These are phyloP conservation scores for Hydrozoanthus gracilis DNA, from an alignment of 92 coral and sea anemone genomes.

Conservation along the genomic window DNA sequence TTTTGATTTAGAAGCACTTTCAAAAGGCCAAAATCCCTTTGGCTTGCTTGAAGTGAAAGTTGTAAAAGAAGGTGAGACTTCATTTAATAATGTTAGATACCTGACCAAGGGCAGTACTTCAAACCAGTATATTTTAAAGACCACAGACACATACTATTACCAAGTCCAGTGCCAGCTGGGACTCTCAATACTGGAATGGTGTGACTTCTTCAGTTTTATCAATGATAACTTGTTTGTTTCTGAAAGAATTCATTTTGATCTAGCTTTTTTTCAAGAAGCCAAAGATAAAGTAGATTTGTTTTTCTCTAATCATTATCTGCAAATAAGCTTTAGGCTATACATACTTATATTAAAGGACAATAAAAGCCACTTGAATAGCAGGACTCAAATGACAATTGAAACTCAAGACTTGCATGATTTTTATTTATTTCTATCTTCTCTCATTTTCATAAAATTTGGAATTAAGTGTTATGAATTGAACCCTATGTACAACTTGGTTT, in stretches of 20 bases:
- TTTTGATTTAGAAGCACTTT: conserved; percentile 46
- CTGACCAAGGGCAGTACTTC: conserved; percentile 34
- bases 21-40: conserved; percentile 40
- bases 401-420: background rate
- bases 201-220: too few relatives aligned
- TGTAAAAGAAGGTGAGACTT: conserved; percentile 56
- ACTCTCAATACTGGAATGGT: conserved; percentile 35
- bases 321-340: too few relatives aligned
- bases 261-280: too few relatives aligned
- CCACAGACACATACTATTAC: conserved; percentile 33
- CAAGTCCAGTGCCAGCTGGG: conserved; percentile 68
- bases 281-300: too few relatives aligned
- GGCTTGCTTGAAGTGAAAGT: conserved; percentile 56
- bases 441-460: background rate
- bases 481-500: background rate
- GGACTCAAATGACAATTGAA: background rate
- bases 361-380: background rate
- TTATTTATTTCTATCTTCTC: background rate
- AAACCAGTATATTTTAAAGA: conserved; percentile 33
- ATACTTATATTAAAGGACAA: background rate
- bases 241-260: too few relatives aligned
- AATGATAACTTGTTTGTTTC: too few relatives aligned
- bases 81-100: conserved; percentile 54
- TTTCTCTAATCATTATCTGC: too few relatives aligned
- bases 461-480: background rate